Evolutionary conservation across 1,140 invertebrate genomes (phyloP), one percentile per base, ranked within the genome.

Genomic region (Tetramorium alpestre): DNA sequence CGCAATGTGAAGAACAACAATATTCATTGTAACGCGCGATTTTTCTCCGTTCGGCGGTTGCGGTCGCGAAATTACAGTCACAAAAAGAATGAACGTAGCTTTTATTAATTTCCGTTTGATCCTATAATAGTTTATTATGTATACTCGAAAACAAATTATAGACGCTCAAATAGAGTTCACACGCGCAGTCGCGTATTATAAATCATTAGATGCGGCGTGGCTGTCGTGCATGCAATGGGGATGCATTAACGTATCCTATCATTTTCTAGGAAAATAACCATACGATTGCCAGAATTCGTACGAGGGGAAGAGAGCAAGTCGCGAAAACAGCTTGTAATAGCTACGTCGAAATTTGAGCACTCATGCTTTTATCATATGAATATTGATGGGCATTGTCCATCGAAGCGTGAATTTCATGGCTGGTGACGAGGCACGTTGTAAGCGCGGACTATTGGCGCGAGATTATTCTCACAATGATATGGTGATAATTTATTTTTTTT

Each of bases 291-390:
- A 82, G 54, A 56, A 84, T 84, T 75, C 54, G 13, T 89, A 87
- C 85, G 73, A 44, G 41, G 41, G 41, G 41, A 10, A 10, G 41
- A 44, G 47, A 3, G 47, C 10, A 13, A 18, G 60, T 70, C 60
- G 16, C 64, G 56, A 87, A 87, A 88, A 88, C 82, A 91, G 78
- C 80, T 44, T 60, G 58, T 78, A 88, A 44, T 75, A 84, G 80
- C 69, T 60, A 84, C 80, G 67, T 82, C 67, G 44, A 75, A 84
- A 84, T 84, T 73, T 73, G 80, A 75, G 69, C 80, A 84, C 69
- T 84, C 67, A 60, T 73, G 80, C 80, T 84, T 84, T 84, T 84
- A 84, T 73, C 80, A 54, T 84, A 75, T 84, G 80, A 84, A 84
- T 84, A 84, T 84, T 84, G 80, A 84, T 84, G 47, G 69, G 41